Evolutionary conservation across 1,140 invertebrate genomes (phyloP).

Genomic region (Himalopsyche phryganea): DNA sequence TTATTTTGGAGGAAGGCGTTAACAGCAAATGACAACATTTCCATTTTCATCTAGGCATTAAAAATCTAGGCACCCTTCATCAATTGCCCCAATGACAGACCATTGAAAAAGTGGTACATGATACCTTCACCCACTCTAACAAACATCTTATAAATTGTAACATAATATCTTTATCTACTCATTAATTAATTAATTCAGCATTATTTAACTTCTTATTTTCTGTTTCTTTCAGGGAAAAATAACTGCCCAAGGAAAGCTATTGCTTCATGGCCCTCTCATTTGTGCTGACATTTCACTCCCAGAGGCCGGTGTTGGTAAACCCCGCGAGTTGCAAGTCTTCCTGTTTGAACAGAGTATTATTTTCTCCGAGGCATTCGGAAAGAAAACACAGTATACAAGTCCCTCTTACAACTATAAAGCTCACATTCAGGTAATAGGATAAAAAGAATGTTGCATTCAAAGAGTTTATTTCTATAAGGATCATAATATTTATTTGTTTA

Average conservation of each 20-base stretch:
- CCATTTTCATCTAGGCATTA: no score
- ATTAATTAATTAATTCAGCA: no score
- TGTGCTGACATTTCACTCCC: conserved; percentile 70
- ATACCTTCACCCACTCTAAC: no score
- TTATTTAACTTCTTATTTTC: conserved; percentile 7
- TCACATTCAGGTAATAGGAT: conserved; percentile 94
- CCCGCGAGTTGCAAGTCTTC: conserved; percentile 93
- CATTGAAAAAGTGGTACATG: no score
- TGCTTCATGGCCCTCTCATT: conserved; percentile 83
- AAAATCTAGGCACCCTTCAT: no score
- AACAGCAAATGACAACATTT: no score
- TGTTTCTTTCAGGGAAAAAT: conserved; percentile 81
- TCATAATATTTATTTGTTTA: neutral
- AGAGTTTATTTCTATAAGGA: no score
- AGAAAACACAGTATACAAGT: conserved; percentile 91
- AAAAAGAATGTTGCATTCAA: conserved; percentile 2
- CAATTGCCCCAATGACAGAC: no score
- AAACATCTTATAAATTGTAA: no score
- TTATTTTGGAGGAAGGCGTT: no score
- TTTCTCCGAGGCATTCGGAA: conserved; percentile 91
- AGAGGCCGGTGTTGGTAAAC: conserved; percentile 60
- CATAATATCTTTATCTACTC: no score
- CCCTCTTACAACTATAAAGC: conserved; percentile 95
- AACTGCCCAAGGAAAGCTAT: conserved; percentile 92
- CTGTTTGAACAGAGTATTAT: conserved; percentile 98